Base-by-base conservation (phyloP, 2,113 vertebrate species). In the Macquaria australasica region DNA sequence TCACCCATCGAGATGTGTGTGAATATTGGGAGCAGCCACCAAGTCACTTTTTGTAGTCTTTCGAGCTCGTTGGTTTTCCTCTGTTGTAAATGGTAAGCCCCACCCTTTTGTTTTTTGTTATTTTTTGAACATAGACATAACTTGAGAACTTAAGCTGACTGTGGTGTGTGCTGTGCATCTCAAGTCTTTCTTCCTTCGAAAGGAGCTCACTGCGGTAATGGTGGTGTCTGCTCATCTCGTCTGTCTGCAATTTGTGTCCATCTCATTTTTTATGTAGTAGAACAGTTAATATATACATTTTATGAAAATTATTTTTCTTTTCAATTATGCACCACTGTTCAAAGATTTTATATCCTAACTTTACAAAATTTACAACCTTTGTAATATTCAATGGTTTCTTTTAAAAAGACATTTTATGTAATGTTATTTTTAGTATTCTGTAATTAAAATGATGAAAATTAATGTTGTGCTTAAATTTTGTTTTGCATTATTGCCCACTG, bases 281-380 rank as follows among this genome's bases (percentile, higher is more conserved):
- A 93, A 95, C 90, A 94, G 94, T 94, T 95, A 95, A 93, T 95
- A 93, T 94, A 95, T 95, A 92, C 93, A 93, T 95, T 95, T 95
- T 93, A 94, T 93, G 93, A 93, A 89, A 93, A 91, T 93, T 93
- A 94, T 94, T 95, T 94, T 93, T 94, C 89, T 94, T 95, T 94
- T 94, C 94, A 95, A 94, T 93, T 93, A 92, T 96, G 93, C 94
- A 95, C 92, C 94, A 92, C 93, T 95, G 93, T 93, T 95, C 93
- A 95, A 95, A 95, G 92, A 96, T 96, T 96, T 96, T 95, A 95
- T 96, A 96, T 95, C 89, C 92, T 95, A 95, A 94, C 94, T 95
- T 96, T 95, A 94, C 94, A 95, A 94, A 91, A 94, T 96, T 95
- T 95, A 91, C 93, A 94, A 93, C 90, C 95, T 95, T 96, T 96